These are phyloP conservation scores for Mizuhopecten yessoensis DNA, from an alignment of 1,140 invertebrate species.

Conservation along the genomic window DNA sequence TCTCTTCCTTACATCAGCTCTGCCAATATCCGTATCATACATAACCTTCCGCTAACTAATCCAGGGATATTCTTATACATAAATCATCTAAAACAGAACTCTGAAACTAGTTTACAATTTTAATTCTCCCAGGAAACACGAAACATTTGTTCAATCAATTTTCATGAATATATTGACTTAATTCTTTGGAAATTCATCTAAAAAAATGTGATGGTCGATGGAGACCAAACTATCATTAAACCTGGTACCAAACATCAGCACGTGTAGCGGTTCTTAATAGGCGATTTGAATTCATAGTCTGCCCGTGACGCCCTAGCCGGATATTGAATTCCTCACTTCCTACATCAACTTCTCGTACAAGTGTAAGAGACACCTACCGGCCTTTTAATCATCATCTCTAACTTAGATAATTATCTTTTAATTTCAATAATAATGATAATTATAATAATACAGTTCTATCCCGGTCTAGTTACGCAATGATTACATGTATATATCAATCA, in stretches of 20 bases:
- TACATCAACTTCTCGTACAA: background rate
- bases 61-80: no score
- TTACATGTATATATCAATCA: no score
- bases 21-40: no score
- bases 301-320: background rate
- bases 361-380: background rate
- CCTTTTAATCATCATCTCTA: no score
- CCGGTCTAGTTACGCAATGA: no score
- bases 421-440: background rate
- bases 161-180: conserved; percentile 8
- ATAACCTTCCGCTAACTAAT: no score
- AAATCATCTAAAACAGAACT: no score
- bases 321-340: background rate
- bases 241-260: background rate
- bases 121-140: no score
- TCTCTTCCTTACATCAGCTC: no score
- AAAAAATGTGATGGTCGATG: background rate
- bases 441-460: background rate
- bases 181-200: background rate
- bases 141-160: background rate
- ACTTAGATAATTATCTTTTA: background rate
- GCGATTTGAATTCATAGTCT: conserved; percentile 21
- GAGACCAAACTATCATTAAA: background rate
- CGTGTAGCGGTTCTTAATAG: conserved; percentile 14
- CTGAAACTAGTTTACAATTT: no score